Base-by-base conservation (phyloP, 2,888 invertebrate species). In the Agrotis puta region DNA sequence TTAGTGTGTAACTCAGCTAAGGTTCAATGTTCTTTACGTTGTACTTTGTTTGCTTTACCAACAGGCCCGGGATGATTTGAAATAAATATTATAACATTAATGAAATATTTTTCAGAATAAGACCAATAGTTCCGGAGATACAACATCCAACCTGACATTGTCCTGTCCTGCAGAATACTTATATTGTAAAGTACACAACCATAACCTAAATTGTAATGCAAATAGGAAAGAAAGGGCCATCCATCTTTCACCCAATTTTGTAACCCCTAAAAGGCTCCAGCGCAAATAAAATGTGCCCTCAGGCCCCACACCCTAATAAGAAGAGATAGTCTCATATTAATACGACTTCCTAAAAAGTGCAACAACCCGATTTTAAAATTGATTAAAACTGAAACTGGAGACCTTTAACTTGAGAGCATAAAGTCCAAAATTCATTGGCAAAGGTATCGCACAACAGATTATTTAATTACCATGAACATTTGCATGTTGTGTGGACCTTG, bases 391-490 rank as follows among this genome's bases (percentile, higher is more conserved):
- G 66, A 61, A 56, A 53, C 56, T 48, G 51, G 20, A 59, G 39
- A 69, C 47, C 62, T 59, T 64, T 79, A 82, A 69, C 11, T 2
- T 53, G n/a, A 61, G 0, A 33, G 4, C 1, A 64, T 84, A 87
- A 80, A 84, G 85, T 79, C 45, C 64, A 84, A 64, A 77, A 77
- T 87, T 56, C 70, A 74, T 64, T 78, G 79, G 68, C 79, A 71
- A 70, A 71, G 57, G 84, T 86, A 85, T 81, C 73, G 85, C 88
- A 87, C 82, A 81, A 81, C 80, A 82, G 81, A 86, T 85, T 84
- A 82, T 85, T 84, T 83, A 77, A 84, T 84, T 84, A 81, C 87
- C 71, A 85, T 74, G 16, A 50, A 57, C 61, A 57, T 71, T 48
- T 76, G 77, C 86, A 13, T 45, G 47, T 64, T 5, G 6, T 9